These are phyloP conservation scores for Dryoscopus gambensis DNA, from an alignment of 2,113 vertebrate genomes.

Conservation along the genomic window DNA sequence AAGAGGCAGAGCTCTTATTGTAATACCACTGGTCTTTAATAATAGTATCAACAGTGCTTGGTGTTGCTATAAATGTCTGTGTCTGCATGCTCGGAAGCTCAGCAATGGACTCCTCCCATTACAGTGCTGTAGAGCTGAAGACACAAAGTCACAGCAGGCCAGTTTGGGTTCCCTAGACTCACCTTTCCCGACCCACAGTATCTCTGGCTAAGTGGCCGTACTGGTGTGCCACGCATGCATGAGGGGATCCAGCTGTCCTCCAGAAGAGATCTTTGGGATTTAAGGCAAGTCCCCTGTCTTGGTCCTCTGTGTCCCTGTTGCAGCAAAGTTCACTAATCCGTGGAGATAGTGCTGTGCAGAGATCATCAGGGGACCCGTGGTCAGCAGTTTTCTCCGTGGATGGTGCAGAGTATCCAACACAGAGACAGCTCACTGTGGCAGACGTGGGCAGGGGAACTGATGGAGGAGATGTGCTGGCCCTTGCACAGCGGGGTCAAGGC, in stretches of 20 bases:
- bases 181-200: neutral
- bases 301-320: neutral
- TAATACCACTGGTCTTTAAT: neutral
- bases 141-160: neutral
- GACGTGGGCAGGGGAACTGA: neutral
- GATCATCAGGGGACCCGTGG: neutral
- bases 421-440: neutral
- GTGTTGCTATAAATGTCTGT: neutral
- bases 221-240: neutral
- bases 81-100: neutral
- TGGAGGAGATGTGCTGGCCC: neutral
- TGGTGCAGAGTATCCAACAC: neutral
- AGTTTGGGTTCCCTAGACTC: neutral
- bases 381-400: neutral
- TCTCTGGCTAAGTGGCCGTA: neutral
- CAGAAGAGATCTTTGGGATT: neutral
- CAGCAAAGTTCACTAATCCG: neutral
- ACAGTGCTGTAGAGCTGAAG: neutral
- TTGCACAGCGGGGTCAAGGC: neutral
- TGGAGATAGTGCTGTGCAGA: neutral
- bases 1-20: neutral
- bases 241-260: neutral
- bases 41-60: neutral
- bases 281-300: conserved; percentile 41
- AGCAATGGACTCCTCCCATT: neutral